These are phyloP conservation scores for Dasysyrphus albostriatus DNA, from an alignment of 2,888 invertebrate species.

Conservation along the genomic window DNA sequence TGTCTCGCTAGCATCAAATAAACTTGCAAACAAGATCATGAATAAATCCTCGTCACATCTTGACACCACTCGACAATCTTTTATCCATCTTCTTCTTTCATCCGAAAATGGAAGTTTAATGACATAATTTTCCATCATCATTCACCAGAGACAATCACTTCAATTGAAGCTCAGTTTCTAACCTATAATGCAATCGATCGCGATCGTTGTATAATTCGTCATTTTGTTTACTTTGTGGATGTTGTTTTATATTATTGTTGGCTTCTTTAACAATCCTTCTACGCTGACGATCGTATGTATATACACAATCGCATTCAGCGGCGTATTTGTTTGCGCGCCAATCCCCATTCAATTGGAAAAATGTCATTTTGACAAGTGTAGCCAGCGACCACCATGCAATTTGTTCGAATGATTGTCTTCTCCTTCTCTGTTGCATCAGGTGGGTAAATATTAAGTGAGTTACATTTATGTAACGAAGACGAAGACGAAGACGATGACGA, in stretches of 20 bases:
- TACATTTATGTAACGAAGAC: conserved; percentile 46
- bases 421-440: conserved; percentile 33
- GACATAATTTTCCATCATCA: conserved; percentile 71
- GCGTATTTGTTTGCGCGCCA: conserved; percentile 7
- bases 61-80: conserved; percentile 48
- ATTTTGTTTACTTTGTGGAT: conserved; percentile 9
- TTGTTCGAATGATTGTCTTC: conserved; percentile 4
- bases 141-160: conserved; percentile 49
- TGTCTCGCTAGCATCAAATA: conserved; percentile 20
- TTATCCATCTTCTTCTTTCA: conserved; percentile 28
- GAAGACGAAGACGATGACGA: neutral
- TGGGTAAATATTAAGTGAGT: conserved; percentile 58
- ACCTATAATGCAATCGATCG: conserved; percentile 52
- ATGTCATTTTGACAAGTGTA: conserved; percentile 70
- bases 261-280: conserved; percentile 1
- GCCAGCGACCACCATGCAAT: conserved; percentile 60
- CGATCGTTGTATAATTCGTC: conserved; percentile 30
- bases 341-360: conserved; percentile 45
- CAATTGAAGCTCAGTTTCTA: conserved; percentile 26
- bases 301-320: conserved; percentile 15
- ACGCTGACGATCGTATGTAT: neutral
- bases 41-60: conserved; percentile 55
- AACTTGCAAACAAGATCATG: conserved; percentile 11
- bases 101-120: conserved; percentile 60
- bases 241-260: conserved; percentile 7